Base-by-base conservation (phyloP, 2,113 vertebrate species). In the Apus apus region DNA sequence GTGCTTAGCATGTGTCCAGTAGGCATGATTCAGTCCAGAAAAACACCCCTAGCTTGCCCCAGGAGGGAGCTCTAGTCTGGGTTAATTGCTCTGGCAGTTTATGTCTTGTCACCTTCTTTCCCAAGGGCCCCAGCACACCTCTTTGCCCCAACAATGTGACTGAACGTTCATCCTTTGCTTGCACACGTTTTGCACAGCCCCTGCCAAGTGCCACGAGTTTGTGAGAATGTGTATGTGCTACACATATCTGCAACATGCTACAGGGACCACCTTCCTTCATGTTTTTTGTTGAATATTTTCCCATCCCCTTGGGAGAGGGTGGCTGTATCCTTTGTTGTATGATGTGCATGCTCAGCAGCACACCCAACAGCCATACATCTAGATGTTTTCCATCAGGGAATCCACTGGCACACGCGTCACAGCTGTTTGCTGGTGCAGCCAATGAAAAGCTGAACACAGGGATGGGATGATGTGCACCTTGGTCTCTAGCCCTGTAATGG, bases 401-500 rank as follows among this genome's bases (percentile, higher is more conserved):
- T 50, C 25, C 64, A 8, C 13, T 21, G 21, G 21, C n/a, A 12
- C 13, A 25, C 3, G 1, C 10, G 17, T 38, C 15, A 29, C 20
- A 51, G 26, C 38, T 70, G 48, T 87, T 78, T 40, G 12, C 16
- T 2, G 1, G 17, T 51, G 34, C 36, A 56, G 30, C 19, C 6
- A 5, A 34, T 34, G 17, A 34, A 50, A 46, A 71, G 16, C 34
- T 53, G 72, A 80, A 48, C 17, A 11, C 21, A 21, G 19, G 22
- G 29, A 10, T 6, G 8, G 30, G 5, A 19, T 68, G 34, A 13
- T 22, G 7, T 45, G 50, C 32, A 21, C 21, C 29, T 89, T 8
- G 2, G 0, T 54, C 30, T 45, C 30, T 45, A 19, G 26, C 29
- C 40, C n/a, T 25, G 0, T 50, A 6, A 0, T 22, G 30, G 65